Conservation (phyloP, 2,113 vertebrate genomes). For the Tinamus guttatus region DNA sequence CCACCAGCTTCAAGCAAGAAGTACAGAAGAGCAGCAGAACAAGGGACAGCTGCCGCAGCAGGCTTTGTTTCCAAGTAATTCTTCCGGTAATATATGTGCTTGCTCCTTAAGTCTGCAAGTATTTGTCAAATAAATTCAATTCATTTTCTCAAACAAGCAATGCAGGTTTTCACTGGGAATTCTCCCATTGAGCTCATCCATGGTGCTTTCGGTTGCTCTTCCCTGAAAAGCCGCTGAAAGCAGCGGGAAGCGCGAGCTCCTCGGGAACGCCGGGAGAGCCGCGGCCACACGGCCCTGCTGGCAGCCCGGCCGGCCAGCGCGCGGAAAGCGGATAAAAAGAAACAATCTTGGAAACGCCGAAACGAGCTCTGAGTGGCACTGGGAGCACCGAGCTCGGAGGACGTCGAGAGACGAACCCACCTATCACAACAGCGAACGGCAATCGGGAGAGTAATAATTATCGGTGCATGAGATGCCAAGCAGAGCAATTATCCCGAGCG, state of each 20-base stretch:
- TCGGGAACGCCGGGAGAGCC: neutral
- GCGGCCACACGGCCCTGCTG: too few relatives aligned
- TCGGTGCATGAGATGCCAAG: slow-evolving; percentile 22
- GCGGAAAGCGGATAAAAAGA: neutral
- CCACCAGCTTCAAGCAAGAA: neutral
- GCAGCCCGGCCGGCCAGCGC: neutral
- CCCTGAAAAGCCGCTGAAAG: neutral
- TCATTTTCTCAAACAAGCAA: neutral
- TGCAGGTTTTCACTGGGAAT: neutral
- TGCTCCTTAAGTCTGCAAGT: slow-evolving; percentile 15
- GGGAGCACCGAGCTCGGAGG: too few relatives aligned
- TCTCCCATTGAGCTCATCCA: neutral
- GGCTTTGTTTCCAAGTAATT: slow-evolving; percentile 25
- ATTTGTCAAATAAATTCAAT: slow-evolving; percentile 34
- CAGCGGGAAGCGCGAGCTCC: neutral
- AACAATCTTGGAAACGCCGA: neutral
- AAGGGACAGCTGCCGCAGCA: neutral
- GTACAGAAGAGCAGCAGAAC: neutral
- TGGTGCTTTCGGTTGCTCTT: neutral
- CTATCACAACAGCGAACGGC: slow-evolving; percentile 53
- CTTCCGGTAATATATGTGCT: neutral
- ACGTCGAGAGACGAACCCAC: slow-evolving; percentile 60
- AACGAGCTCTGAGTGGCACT: neutral
- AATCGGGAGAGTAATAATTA: slow-evolving; percentile 63
- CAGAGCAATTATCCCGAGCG: slow-evolving; percentile 31